Conservation (phyloP, 2,113 vertebrate species). For the Recurvirostra avosetta region DNA sequence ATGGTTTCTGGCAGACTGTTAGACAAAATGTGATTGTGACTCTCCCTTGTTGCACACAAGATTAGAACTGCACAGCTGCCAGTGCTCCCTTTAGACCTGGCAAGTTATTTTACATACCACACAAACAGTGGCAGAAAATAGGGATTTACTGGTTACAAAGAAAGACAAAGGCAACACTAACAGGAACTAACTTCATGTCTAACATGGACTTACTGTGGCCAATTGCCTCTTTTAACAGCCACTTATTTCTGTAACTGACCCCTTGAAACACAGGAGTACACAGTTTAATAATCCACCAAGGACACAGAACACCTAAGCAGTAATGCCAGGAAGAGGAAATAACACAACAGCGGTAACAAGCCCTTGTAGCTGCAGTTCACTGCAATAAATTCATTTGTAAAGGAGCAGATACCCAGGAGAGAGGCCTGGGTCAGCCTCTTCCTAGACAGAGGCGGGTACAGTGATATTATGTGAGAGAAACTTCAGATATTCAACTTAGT, state of each 20-base stretch:
- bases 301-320: neutral
- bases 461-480: neutral
- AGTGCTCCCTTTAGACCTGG: neutral
- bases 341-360: neutral
- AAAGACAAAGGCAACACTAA: neutral
- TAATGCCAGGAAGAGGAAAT: neutral
- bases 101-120: neutral
- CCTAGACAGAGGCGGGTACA: neutral
- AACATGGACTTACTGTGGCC: neutral
- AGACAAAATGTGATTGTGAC: neutral
- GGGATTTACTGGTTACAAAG: neutral
- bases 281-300: neutral
- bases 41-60: neutral
- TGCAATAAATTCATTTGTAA: neutral
- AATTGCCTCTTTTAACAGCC: neutral
- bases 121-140: neutral
- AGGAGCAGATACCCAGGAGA: neutral
- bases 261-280: neutral
- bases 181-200: neutral
- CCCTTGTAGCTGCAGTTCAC: neutral
- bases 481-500: neutral
- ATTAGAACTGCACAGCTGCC: neutral
- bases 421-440: neutral
- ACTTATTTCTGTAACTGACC: neutral
- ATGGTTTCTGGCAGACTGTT: slow-evolving; percentile 34